These are phyloP conservation scores for Prosapia bicincta DNA, from an alignment of 2,888 invertebrate genomes.

Conservation along the genomic window DNA sequence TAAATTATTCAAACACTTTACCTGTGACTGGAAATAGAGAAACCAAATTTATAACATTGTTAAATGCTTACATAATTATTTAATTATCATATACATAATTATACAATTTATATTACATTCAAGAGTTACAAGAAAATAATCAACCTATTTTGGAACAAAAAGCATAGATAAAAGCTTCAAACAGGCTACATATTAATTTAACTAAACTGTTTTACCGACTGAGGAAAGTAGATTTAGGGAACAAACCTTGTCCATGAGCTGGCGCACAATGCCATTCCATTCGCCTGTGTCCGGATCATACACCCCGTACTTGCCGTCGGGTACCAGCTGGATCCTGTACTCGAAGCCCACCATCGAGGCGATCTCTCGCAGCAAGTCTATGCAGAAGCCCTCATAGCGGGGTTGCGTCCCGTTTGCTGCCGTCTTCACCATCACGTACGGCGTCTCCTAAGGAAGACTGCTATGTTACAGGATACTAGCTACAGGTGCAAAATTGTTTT, in stretches of 20 bases:
- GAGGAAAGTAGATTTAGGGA: too few species aligned
- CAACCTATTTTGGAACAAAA: too few species aligned
- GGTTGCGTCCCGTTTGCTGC: slow-evolving; percentile 55
- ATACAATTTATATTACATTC: too few species aligned
- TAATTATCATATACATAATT: too few species aligned
- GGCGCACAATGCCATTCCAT: slow-evolving; percentile 68
- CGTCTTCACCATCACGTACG: slow-evolving; percentile 54
- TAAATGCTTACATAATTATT: too few species aligned
- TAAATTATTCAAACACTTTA: too few species aligned
- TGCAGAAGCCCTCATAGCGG: slow-evolving; percentile 69
- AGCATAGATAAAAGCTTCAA: too few species aligned
- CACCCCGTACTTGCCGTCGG: slow-evolving; percentile 68
- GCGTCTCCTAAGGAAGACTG: slow-evolving; percentile 49
- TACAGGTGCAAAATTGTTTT: background rate
- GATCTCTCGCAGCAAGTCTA: slow-evolving; percentile 63
- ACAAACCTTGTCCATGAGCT: slow-evolving; percentile 62
- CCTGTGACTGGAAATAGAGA: too few species aligned
- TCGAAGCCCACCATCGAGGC: slow-evolving; percentile 63
- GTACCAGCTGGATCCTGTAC: slow-evolving; percentile 61
- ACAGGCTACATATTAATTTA: too few species aligned
- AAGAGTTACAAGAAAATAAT: too few species aligned
- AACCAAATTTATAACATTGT: too few species aligned
- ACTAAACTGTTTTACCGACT: too few species aligned
- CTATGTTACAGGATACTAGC: background rate
- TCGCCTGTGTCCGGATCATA: slow-evolving; percentile 68